These are phyloP conservation scores for Habrosyne pyritoides DNA, from an alignment of 2,888 invertebrate genomes.

Conservation along the genomic window DNA sequence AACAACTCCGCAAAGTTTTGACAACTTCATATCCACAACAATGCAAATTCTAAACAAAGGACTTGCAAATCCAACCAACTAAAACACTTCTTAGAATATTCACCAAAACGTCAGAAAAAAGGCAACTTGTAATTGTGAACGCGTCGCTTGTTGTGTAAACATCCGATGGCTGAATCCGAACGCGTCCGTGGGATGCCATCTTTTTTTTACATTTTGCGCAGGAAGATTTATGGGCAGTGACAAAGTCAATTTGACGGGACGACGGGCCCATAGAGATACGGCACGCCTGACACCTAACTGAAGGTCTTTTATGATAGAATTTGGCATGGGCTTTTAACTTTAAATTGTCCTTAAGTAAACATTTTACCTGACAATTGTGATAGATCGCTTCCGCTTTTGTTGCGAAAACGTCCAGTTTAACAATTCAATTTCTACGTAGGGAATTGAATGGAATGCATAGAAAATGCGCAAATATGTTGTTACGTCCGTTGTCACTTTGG, in stretches of 20 bases:
- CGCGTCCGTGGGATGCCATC: constrained; percentile 59
- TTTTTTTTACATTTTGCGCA: constrained; percentile 59
- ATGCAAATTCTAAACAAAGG: constrained; percentile 33
- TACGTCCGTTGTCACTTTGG: constrained; percentile 17
- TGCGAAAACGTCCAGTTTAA: constrained; percentile 35
- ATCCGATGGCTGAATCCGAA: constrained; percentile 63
- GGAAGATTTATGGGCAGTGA: constrained; percentile 79
- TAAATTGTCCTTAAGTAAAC: constrained; percentile 75
- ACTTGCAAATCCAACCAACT: constrained; percentile 42
- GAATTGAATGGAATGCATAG: constrained; percentile 22
- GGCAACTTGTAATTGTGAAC: constrained; percentile 44
- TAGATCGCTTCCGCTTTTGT: constrained; percentile 64
- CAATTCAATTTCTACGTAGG: constrained; percentile 71
- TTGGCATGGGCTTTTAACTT: constrained; percentile 72
- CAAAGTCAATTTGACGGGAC: constrained; percentile 80
- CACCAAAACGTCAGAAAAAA: constrained; percentile 45
- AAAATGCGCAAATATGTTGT: constrained; percentile 26
- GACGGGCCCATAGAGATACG: constrained; percentile 56
- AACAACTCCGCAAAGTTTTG: constrained; percentile 30
- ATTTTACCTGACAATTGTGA: constrained; percentile 79
- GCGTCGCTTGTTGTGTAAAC: constrained; percentile 74
- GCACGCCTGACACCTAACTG: constrained; percentile 53
- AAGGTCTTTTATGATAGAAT: constrained; percentile 64
- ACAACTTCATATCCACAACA: constrained; percentile 41
- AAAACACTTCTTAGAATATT: constrained; percentile 50